Evolutionary conservation across 2,888 invertebrate species (phyloP).

Genomic region (Noctua janthina): DNA sequence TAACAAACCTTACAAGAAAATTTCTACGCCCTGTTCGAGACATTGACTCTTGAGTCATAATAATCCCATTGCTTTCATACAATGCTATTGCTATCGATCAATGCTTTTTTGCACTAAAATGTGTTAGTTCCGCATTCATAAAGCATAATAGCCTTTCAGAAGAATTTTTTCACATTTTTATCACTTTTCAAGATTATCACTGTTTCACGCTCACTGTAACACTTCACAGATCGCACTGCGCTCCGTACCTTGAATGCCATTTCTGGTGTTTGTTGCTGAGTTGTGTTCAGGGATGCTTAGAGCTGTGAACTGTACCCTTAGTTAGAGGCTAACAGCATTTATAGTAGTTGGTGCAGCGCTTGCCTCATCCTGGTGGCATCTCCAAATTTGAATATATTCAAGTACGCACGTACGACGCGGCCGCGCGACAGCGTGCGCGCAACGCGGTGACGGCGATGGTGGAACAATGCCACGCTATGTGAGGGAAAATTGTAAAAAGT

Average conservation of each 20-base stretch:
- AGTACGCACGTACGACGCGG: constrained; percentile 84
- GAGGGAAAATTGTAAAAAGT: constrained; percentile 3
- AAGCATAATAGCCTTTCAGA: neutral
- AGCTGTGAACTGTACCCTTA: constrained; percentile 86
- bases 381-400: constrained; percentile 88
- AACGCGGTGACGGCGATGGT: constrained; percentile 61
- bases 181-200: constrained; percentile 61
- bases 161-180: constrained; percentile 9
- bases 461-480: constrained; percentile 82
- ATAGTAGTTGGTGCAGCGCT: constrained; percentile 77
- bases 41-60: neutral
- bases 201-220: constrained; percentile 67
- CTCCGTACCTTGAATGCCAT: constrained; percentile 88
- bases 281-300: constrained; percentile 84
- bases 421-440: constrained; percentile 58
- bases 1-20: neutral
- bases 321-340: constrained; percentile 82
- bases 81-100: neutral
- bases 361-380: constrained; percentile 85
- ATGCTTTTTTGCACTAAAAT: neutral
- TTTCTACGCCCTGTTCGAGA: neutral
- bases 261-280: constrained; percentile 74
- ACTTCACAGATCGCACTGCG: constrained; percentile 74
- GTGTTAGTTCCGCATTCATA: neutral
- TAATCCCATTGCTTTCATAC: neutral